Conservation (phyloP, 92 coral and sea anemone species). For the Heteractis magnifica region DNA sequence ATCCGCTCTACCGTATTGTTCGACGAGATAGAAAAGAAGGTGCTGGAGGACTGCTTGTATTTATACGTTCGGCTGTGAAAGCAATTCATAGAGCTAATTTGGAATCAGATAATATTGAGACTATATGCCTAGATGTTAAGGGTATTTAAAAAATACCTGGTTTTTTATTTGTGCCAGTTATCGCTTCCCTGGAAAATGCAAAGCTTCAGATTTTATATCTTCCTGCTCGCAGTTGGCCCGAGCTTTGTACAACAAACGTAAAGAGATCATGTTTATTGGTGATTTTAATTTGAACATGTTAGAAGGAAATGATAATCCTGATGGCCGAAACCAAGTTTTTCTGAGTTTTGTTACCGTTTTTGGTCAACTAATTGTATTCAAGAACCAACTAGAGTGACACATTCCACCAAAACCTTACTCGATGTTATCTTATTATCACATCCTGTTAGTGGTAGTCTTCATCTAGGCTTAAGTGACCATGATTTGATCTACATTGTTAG, state of each 20-base stretch:
- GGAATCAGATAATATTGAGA: too few relatives aligned
- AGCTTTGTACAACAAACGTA: neutral
- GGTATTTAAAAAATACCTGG: too few relatives aligned
- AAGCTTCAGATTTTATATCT: too few relatives aligned
- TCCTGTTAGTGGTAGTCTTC: too few relatives aligned
- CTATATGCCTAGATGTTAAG: too few relatives aligned
- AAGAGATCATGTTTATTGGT: slow-evolving; percentile 12
- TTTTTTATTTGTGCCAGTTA: too few relatives aligned
- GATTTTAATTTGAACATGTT: slow-evolving; percentile 3
- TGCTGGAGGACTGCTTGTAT: neutral
- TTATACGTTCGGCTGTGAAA: neutral
- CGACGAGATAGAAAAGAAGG: neutral
- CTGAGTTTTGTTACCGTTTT: neutral
- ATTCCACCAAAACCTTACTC: too few relatives aligned
- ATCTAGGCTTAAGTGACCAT: too few relatives aligned
- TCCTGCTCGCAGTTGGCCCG: too few relatives aligned
- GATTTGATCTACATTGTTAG: too few relatives aligned
- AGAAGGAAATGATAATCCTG: neutral
- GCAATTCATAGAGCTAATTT: neutral
- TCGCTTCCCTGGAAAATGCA: too few relatives aligned
- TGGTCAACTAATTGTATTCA: neutral
- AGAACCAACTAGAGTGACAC: neutral
- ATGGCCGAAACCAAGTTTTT: neutral
- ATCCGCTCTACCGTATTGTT: neutral
- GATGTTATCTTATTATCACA: too few relatives aligned